Evolutionary conservation across 2,888 invertebrate species (phyloP), one percentile per base, ranked within the genome.

Genomic region (Spodoptera picta): DNA sequence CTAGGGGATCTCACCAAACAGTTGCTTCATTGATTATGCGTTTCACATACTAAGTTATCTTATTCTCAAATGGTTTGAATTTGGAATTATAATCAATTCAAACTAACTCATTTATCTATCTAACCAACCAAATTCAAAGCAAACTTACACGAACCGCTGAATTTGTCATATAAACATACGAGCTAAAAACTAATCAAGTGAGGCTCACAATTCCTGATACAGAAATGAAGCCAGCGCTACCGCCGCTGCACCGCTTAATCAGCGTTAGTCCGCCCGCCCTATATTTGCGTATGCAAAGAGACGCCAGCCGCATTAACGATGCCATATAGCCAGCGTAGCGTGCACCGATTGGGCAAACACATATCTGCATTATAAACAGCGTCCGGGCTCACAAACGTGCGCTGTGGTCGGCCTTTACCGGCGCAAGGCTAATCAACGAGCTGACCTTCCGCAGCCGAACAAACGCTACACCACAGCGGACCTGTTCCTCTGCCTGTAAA

Each of bases 281-380:
- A 93, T 94, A 94, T 95, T 95, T 95, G 93, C 94, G 92, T 95
- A 95, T 95, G 95, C 94, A 95, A 95, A 95, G 95, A 94, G 94
- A 91, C 91, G 88, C 85, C 88, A 89, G 92, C 91, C 93, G 86
- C 93, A 95, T 95, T 94, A 94, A 92, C 94, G 92, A 95, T 94
- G 94, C 94, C 93, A 94, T 94, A 95, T 94, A 94, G 92, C 92
- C 93, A 92, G 91, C 93, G 91, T 91, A 93, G 91, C 94, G 90
- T 94, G 93, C 92, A 91, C 90, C 92, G 93, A 94, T 94, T 94
- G 93, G 92, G 94, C 94, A 94, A 94, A 94, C 94, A 95, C 93
- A 94, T 95, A 95, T 95, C 95, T 94, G 94, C 95, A 95, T 95
- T 95, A 95, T 95, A 95, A 95, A 95, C 95, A 95, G 92, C 90